These are phyloP conservation scores for Spea bombifrons DNA, from an alignment of 2,113 vertebrate genomes.

Conservation along the genomic window DNA sequence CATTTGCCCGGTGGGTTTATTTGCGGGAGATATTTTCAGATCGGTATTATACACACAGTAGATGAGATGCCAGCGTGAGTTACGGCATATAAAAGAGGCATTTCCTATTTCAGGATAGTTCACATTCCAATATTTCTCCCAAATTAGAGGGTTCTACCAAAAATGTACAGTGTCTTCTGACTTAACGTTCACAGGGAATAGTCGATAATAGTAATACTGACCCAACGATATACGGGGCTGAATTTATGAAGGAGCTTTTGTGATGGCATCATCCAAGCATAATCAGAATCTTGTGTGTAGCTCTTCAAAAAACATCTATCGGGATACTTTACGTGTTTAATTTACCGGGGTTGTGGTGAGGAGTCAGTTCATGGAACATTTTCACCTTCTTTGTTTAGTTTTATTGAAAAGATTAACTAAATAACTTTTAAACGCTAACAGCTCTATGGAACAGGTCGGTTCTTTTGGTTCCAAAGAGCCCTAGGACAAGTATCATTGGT, in stretches of 20 bases:
- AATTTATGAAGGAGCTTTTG: too few species aligned
- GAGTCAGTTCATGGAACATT: slow-evolving; percentile 3
- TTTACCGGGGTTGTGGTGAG: not conserved
- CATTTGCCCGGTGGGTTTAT: slow-evolving; percentile 33
- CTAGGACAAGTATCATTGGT: slow-evolving; percentile 1
- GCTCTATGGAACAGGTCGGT: slow-evolving; percentile 13
- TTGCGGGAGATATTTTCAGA: slow-evolving; percentile 32
- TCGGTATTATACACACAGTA: slow-evolving; percentile 1
- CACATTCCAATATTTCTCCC: too few species aligned
- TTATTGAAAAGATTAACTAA: slow-evolving; percentile 24
- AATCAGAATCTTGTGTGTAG: too few species aligned
- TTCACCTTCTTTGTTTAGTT: slow-evolving; percentile 9
- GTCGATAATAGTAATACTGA: too few species aligned
- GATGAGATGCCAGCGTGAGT: not conserved
- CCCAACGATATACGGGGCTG: too few species aligned
- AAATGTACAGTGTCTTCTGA: too few species aligned
- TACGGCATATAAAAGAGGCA: not conserved
- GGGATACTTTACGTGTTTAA: too few species aligned
- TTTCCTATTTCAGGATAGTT: too few species aligned
- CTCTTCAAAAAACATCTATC: too few species aligned
- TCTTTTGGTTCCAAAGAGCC: slow-evolving; percentile 25
- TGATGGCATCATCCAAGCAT: too few species aligned
- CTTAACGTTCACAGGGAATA: too few species aligned
- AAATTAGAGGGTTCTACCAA: too few species aligned
- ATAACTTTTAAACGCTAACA: slow-evolving; percentile 20